Evolutionary conservation across 2,888 invertebrate genomes (phyloP), one percentile per base, ranked within the genome.

Genomic region (Cybosia mesomella): DNA sequence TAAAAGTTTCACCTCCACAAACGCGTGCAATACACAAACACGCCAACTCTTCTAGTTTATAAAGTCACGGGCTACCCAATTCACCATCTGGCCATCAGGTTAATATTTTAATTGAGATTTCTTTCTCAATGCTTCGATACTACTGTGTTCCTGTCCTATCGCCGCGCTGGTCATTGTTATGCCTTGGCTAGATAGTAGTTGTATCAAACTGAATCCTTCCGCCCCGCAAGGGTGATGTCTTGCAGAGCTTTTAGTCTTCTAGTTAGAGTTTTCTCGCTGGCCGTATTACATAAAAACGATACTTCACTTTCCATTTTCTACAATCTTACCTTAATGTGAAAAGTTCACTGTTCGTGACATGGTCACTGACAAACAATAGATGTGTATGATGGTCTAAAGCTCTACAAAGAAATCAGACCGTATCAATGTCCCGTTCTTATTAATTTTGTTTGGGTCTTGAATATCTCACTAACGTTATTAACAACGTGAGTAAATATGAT

Each of bases 381-480:
- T 70, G 55, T 24, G 53, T 71, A 54, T n/a, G 53, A 70, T 66
- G 63, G 28, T 58, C 68, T 55, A 71, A 24, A 74, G 70, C 67
- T 63, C 71, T 53, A 71, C 36, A 75, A 72, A 71, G 68, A 75
- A 84, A 85, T 61, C 75, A 64, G 85, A 75, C 77, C 84, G 80
- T 76, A 74, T 81, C 83, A 28, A 53, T 74, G 76, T 82, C 69
- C 85, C 85, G 84, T 86, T 85, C 70, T 64, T 80, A 76, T 83
- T 80, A 73, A 80, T 76, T 82, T 80, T 81, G 76, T 79, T 79
- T 75, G 74, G 74, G 22, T 73, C 22, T 67, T 71, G 64, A 64
- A 64, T 58, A 66, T 22, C 39, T 32, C 15, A 54, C 60, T 70
- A 28, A 58, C 67, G 58, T 67, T 39, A 57, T 53, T 65, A 60